Evolutionary conservation across 1,140 invertebrate species (phyloP), one percentile per base, ranked within the genome.

Genomic region (Cotesia chilonis): DNA sequence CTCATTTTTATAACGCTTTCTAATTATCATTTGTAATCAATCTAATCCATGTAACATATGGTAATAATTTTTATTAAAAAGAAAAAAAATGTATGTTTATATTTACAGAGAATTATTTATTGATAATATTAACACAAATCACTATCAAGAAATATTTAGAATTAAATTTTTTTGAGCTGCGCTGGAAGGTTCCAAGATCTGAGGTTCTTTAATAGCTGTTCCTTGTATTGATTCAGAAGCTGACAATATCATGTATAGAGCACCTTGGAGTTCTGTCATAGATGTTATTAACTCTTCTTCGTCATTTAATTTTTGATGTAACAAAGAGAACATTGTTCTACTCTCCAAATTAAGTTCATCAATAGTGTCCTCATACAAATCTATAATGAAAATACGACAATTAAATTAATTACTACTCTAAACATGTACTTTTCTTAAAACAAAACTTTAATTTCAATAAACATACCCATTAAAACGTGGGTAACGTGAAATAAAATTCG

Each of bases 401-500:
- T 20, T 66, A 41, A 36, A 52, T 47, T 35, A 69, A 28, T 28
- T 28, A 2, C 28, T 28, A 28, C 28, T 28, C 28, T 3, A 28
- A 28, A 28, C 28, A 28, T 28, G 28, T 28, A 28, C 1, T 28
- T 28, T 28, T 28, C 1, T 28, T 28, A 2, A 28, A 28, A 28
- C 1, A 28, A 28, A 28, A 2, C 28, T 17, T 55, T 65, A 60
- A 71, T 74, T 72, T 55, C 54, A 6, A 47, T 47, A 47, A 64
- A 69, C 81, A 80, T 84, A 90, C 90, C 94, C 75, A 96, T 81
- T 61, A 96, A 88, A 54, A 91, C 87, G 85, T 92, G 91, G 41
- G 90, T 86, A 35, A 94, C 91, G 87, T 95, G 91, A 41, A 94
- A 87, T 3, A 97, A 79, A 10, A 92, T 89, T 67, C 90, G 88